Conservation (phyloP, 35 echinoderm and acorn worm species). For the Holothuria glaberrima region DNA sequence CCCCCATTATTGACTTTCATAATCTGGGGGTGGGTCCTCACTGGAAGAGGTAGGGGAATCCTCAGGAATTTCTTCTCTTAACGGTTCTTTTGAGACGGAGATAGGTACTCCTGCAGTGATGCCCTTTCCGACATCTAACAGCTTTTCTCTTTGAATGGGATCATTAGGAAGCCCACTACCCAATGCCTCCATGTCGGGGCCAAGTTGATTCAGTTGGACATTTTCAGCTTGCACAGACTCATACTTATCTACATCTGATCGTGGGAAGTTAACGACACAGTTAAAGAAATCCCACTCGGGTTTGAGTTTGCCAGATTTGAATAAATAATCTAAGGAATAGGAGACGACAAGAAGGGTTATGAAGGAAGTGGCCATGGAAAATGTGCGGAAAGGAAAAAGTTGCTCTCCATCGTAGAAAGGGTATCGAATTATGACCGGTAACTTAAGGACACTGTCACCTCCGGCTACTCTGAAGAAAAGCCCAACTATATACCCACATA, state of each 20-base stretch:
- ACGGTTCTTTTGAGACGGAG: constrained; percentile 90
- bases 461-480: constrained; percentile 82
- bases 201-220: constrained; percentile 70
- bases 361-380: constrained; percentile 74
- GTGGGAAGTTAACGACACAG: constrained; percentile 49
- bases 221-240: constrained; percentile 80
- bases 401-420: constrained; percentile 82
- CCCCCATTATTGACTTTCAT: background rate
- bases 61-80: constrained; percentile 68
- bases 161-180: constrained; percentile 58
- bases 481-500: constrained; percentile 81
- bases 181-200: constrained; percentile 63
- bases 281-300: constrained; percentile 73
- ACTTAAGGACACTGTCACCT: constrained; percentile 64
- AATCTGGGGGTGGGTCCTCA: constrained; percentile 47
- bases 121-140: constrained; percentile 77
- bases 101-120: constrained; percentile 65
- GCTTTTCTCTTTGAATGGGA: constrained; percentile 77
- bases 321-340: constrained; percentile 58
- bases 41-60: constrained; percentile 56
- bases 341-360: constrained; percentile 73
- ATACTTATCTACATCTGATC: background rate
- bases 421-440: constrained; percentile 83
- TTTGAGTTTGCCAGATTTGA: constrained; percentile 46
- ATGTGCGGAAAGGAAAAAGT: constrained; percentile 84